A percentile compares a stretch with the other conserved stretches of the same genome.
phyloP scores from a whole-genome alignment of 2,888 invertebrate species.

The Eupeodes latifasciatus region DNA sequence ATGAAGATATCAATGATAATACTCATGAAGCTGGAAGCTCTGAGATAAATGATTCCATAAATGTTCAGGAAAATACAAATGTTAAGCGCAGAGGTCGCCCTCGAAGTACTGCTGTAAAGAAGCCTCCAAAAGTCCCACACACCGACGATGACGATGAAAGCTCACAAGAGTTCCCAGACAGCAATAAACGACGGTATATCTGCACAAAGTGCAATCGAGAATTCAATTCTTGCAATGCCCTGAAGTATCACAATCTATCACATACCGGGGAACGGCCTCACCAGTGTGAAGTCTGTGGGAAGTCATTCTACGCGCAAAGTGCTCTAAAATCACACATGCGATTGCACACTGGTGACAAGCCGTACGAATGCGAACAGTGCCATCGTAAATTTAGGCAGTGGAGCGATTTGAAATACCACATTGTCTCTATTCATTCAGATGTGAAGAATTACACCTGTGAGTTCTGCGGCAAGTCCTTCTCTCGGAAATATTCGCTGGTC shows the following conservation, averaged over 20 bases:
- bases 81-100: slow-evolving; percentile 63
- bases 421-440: slow-evolving; percentile 91
- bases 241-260: slow-evolving; percentile 92
- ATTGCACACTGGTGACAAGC: slow-evolving; percentile 93
- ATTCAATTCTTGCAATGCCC: slow-evolving; percentile 92
- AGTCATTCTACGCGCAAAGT: slow-evolving; percentile 92
- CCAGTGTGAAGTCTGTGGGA: slow-evolving; percentile 91
- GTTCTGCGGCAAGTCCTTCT: slow-evolving; percentile 94
- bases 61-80: slow-evolving; percentile 4
- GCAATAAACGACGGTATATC: slow-evolving; percentile 74
- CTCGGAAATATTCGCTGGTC: slow-evolving; percentile 92
- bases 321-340: slow-evolving; percentile 93
- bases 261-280: slow-evolving; percentile 92
- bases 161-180: slow-evolving; percentile 39
- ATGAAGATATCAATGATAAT: slow-evolving; percentile 20
- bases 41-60: slow-evolving; percentile 23
- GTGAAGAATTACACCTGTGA: slow-evolving; percentile 94
- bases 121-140: not conserved
- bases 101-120: slow-evolving; percentile 35
- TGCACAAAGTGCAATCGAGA: slow-evolving; percentile 87
- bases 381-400: slow-evolving; percentile 92
- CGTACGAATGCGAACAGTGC: slow-evolving; percentile 91
- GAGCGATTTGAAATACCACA: slow-evolving; percentile 95
- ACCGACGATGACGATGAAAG: slow-evolving; percentile 53
- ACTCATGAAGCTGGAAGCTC: slow-evolving; percentile 6